Evolutionary conservation across 2,888 invertebrate genomes (phyloP).

Genomic region (Eubasilissa splendida): DNA sequence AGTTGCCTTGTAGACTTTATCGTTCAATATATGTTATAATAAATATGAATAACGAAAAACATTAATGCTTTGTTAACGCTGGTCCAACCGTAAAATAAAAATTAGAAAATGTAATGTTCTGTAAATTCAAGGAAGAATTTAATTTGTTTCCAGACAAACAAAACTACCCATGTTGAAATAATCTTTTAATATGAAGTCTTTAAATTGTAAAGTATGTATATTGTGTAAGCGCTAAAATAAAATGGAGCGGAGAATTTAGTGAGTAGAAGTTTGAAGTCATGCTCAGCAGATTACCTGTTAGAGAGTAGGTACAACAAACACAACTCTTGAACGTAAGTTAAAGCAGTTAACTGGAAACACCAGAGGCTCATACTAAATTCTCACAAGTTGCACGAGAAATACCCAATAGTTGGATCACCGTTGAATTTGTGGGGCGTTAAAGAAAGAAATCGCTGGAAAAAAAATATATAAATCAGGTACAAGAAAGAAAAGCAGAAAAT

Average conservation of each 20-base stretch:
- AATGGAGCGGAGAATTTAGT: conserved; percentile 40
- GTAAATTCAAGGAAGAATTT: too few relatives aligned
- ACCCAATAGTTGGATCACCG: background rate
- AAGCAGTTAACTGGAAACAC: conserved; percentile 37
- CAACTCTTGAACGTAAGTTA: conserved; percentile 8
- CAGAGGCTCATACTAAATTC: conserved; percentile 19
- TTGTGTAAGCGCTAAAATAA: conserved; percentile 5
- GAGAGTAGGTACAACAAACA: conserved; percentile 47
- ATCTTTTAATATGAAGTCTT: too few relatives aligned
- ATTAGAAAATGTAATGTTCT: too few relatives aligned
- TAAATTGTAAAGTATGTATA: background rate
- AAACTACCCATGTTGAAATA: too few relatives aligned
- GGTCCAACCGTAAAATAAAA: too few relatives aligned
- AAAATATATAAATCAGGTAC: background rate
- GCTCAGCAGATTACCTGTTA: conserved; percentile 52
- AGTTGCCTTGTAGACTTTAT: too few relatives aligned
- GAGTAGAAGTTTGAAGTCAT: conserved; percentile 47
- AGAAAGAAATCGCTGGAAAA: background rate
- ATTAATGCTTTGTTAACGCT: too few relatives aligned
- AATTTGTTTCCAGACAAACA: too few relatives aligned
- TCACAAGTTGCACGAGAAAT: background rate
- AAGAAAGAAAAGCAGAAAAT: too few relatives aligned
- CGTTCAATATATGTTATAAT: too few relatives aligned
- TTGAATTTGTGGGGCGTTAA: background rate
- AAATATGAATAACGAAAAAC: too few relatives aligned